Evolutionary conservation across 2,113 vertebrate species (phyloP).

Genomic region (Clupea harengus): DNA sequence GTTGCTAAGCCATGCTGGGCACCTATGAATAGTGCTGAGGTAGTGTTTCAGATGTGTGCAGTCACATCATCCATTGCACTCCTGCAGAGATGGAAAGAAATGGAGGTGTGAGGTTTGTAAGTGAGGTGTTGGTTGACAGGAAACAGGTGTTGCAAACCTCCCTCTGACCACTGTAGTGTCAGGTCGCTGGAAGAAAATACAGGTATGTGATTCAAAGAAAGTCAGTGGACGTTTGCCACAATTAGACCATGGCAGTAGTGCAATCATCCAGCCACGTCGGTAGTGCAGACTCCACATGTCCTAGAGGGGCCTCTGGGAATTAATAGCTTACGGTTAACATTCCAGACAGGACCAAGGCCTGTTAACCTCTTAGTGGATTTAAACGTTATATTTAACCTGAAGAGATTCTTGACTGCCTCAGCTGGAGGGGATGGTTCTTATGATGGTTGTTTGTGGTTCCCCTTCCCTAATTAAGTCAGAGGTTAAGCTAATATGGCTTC

Average conservation of each 20-base stretch:
- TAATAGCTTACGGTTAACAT: slow-evolving; percentile 50
- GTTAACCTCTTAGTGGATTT: slow-evolving; percentile 53
- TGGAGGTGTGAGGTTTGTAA: not conserved
- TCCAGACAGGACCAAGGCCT: slow-evolving; percentile 34
- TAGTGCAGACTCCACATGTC: slow-evolving; percentile 24
- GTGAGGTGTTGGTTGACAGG: slow-evolving; percentile 36
- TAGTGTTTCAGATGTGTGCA: not conserved
- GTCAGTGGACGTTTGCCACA: slow-evolving; percentile 40
- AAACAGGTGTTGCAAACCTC: slow-evolving; percentile 44
- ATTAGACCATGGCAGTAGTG: slow-evolving; percentile 39
- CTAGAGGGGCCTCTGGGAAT: slow-evolving; percentile 40
- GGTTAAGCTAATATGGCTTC: not conserved
- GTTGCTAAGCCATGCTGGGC: not conserved
- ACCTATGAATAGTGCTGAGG: not conserved
- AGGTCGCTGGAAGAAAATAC: slow-evolving; percentile 41
- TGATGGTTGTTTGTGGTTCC: not conserved
- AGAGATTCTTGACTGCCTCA: slow-evolving; percentile 21
- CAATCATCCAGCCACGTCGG: slow-evolving; percentile 24
- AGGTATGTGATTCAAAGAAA: slow-evolving; percentile 44
- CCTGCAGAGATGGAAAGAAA: not conserved
- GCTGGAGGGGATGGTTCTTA: slow-evolving; percentile 11
- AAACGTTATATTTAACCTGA: slow-evolving; percentile 47
- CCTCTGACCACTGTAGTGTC: slow-evolving; percentile 32
- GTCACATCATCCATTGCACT: not conserved
- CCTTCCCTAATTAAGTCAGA: not conserved